These are phyloP conservation scores for Hydractinia echinata DNA, from an alignment of 30 jellyfish, hydroid and myxozoan genomes.

Conservation along the genomic window DNA sequence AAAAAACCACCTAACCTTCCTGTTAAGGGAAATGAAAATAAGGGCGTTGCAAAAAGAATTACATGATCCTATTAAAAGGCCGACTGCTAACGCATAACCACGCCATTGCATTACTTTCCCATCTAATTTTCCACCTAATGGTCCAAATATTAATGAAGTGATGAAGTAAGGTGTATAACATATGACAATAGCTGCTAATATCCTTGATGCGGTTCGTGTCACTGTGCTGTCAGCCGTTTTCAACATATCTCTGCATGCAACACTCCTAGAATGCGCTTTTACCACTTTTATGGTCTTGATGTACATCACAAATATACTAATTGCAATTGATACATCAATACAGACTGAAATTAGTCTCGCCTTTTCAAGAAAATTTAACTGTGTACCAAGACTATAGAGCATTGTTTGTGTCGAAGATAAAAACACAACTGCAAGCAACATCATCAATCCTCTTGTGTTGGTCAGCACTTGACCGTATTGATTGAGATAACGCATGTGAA, in stretches of 20 bases:
- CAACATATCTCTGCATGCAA: background rate
- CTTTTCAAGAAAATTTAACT: background rate
- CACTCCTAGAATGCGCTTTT: background rate
- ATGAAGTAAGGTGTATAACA: background rate
- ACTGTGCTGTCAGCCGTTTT: background rate
- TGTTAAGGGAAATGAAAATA: slow-evolving; percentile 3
- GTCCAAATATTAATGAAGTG: background rate
- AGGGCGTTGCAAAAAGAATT: slow-evolving; percentile 13
- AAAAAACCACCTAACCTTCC: no score
- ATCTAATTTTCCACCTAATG: background rate
- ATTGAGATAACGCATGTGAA: background rate
- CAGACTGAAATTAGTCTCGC: background rate
- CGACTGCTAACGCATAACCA: background rate
- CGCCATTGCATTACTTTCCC: background rate
- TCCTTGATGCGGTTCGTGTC: background rate
- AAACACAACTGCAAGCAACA: background rate
- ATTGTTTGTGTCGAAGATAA: background rate
- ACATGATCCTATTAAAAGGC: background rate
- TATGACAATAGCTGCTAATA: slow-evolving; percentile 1
- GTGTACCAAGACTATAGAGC: slow-evolving; percentile 5
- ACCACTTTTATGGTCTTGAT: slow-evolving; percentile 1
- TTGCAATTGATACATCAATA: background rate
- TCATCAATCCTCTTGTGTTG: background rate
- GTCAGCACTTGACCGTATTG: background rate
- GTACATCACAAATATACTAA: background rate